Conservation (phyloP, 2,797 vertebrate genomes). For the Mormyrus proboscirostris region DNA sequence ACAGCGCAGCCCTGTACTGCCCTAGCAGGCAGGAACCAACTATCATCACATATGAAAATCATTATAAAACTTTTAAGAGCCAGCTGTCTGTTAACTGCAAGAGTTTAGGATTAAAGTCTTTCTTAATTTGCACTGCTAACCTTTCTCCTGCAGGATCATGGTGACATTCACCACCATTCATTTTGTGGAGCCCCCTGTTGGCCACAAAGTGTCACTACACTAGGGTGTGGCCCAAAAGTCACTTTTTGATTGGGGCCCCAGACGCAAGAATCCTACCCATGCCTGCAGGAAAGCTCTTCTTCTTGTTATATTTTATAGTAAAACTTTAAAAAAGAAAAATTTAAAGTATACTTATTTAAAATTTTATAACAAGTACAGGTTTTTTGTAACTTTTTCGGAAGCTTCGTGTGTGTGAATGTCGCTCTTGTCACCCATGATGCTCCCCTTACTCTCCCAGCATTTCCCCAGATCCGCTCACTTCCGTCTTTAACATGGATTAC, state of each 20-base stretch:
- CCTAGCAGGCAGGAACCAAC: not conserved
- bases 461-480: not conserved
- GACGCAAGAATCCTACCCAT: not conserved
- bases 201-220: not conserved
- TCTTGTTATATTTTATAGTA: not conserved
- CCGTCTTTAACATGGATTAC: constrained; percentile 29
- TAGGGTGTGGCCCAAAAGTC: not conserved
- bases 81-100: not conserved
- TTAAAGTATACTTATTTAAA: not conserved
- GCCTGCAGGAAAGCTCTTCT: not conserved
- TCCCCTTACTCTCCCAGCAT: not conserved
- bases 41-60: not conserved
- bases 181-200: not conserved
- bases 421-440: not conserved
- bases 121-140: not conserved
- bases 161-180: not conserved
- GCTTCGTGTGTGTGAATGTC: not conserved
- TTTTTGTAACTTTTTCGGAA: not conserved
- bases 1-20: not conserved
- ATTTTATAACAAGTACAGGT: not conserved
- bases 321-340: not conserved
- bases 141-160: not conserved
- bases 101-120: not conserved
- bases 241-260: not conserved
- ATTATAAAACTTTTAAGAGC: not conserved